phyloP scores from a whole-genome alignment of 2,113 vertebrate species.

The Columba janthina region DNA sequence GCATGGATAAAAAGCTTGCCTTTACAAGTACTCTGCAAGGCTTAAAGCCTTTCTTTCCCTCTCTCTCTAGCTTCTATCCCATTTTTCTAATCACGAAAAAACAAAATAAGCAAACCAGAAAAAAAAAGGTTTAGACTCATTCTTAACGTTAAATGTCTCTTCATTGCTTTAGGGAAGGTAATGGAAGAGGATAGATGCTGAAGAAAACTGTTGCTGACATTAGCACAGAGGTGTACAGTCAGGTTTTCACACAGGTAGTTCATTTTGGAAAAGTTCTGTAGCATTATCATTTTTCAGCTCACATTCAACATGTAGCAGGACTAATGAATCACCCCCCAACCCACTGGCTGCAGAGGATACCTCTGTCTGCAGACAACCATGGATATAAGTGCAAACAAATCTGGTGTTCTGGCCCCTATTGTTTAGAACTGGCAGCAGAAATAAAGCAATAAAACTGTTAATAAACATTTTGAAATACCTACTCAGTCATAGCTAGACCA shows the following conservation, averaged over 20 bases:
- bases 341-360: neutral
- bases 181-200: neutral
- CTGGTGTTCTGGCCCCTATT: neutral
- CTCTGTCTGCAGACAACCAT: neutral
- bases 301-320: neutral
- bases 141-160: neutral
- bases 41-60: neutral
- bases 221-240: neutral
- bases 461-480: slow-evolving; percentile 67
- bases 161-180: neutral
- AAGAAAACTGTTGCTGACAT: neutral
- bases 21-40: neutral
- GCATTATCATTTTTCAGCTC: neutral
- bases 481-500: slow-evolving; percentile 40
- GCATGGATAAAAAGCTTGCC: neutral
- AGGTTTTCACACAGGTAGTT: neutral
- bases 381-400: slow-evolving; percentile 21
- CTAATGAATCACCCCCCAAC: neutral
- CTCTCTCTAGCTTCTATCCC: neutral
- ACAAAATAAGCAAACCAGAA: neutral
- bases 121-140: neutral
- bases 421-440: slow-evolving; percentile 52
- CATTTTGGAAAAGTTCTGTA: neutral
- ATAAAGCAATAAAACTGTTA: slow-evolving; percentile 61
- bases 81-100: neutral